Evolutionary conservation across 2,113 vertebrate species (phyloP).

Genomic region (Bos taurus): DNA sequence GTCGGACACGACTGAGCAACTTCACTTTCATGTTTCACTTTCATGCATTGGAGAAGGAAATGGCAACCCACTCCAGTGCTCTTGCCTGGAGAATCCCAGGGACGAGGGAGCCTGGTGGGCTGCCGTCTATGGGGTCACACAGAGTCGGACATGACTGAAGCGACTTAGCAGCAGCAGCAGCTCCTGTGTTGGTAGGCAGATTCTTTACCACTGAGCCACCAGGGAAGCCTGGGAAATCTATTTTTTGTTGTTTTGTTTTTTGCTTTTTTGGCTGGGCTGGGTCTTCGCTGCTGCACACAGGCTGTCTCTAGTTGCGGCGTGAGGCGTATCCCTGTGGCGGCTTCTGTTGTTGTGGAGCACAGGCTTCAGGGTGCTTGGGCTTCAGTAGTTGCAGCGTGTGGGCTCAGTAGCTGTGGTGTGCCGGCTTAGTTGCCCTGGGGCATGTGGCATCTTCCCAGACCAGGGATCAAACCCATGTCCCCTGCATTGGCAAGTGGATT

Average conservation of each 20-base stretch:
- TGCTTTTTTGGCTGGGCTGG: not conserved
- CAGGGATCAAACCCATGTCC: not conserved
- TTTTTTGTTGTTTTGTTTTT: not conserved
- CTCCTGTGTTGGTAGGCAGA: not conserved
- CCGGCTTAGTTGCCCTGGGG: not conserved
- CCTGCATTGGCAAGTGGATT: not conserved
- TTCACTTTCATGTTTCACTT: too few species aligned
- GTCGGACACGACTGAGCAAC: too few species aligned
- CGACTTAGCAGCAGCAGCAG: too few species aligned
- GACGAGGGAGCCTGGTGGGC: too few species aligned
- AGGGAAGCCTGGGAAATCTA: not conserved
- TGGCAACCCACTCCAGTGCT: too few species aligned
- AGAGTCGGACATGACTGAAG: too few species aligned
- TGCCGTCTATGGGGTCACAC: too few species aligned
- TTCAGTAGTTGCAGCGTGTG: not conserved
- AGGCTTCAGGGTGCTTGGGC: not conserved
- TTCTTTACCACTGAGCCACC: not conserved
- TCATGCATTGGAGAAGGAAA: too few species aligned
- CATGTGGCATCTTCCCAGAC: not conserved
- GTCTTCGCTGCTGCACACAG: not conserved
- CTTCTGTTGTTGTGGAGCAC: not conserved
- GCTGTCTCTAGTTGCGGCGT: not conserved
- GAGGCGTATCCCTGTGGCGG: not conserved
- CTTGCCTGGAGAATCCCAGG: too few species aligned
- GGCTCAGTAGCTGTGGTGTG: not conserved